Conservation (phyloP, 2,113 vertebrate genomes). For the Onychostruthus taczanowskii region DNA sequence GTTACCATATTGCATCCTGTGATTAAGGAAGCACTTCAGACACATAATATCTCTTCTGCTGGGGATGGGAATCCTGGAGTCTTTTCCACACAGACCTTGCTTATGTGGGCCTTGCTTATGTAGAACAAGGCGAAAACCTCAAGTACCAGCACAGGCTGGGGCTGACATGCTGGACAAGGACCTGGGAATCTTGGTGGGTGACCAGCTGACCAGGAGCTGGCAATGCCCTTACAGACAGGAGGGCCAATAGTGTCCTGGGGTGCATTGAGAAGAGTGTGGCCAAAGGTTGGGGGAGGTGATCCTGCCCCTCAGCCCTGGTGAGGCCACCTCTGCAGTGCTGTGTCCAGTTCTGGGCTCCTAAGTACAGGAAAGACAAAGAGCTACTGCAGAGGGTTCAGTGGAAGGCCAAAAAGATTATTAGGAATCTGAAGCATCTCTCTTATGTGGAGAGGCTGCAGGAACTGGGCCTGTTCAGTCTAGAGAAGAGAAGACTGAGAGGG, state of each 20-base stretch:
- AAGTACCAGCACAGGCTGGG: background rate
- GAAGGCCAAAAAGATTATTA: background rate
- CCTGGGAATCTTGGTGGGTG: background rate
- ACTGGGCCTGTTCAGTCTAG: background rate
- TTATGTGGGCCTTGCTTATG: background rate
- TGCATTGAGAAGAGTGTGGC: rapidly evolving
- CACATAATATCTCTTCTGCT: background rate
- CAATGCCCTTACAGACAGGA: background rate
- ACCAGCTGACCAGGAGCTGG: background rate
- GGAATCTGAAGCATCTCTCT: background rate
- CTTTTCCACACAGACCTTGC: background rate
- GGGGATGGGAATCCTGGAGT: background rate
- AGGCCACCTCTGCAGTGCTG: background rate
- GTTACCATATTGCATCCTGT: background rate
- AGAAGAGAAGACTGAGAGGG: background rate
- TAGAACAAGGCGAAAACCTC: background rate
- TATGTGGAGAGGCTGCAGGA: background rate
- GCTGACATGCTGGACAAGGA: background rate
- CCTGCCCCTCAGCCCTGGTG: rapidly evolving
- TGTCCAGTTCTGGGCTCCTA: background rate
- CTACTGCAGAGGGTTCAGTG: background rate
- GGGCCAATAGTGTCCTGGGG: background rate
- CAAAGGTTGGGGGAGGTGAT: rapidly evolving
- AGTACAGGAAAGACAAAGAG: background rate
- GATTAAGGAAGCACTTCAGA: background rate